Evolutionary conservation across 1,140 invertebrate genomes (phyloP), one percentile per base, ranked within the genome.

Genomic region (Drosophila auraria): DNA sequence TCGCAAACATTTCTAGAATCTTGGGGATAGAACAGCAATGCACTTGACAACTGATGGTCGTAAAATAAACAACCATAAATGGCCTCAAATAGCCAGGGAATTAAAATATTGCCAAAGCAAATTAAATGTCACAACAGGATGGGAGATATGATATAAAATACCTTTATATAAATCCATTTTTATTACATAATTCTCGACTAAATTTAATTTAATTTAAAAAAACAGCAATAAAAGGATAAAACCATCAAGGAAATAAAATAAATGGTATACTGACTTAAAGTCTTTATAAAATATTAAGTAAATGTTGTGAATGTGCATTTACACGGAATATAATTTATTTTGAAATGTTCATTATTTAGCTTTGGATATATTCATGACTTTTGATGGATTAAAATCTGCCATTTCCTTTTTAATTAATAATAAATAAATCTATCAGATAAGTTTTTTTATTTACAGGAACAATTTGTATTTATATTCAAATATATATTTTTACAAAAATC

Each of bases 61-160:
- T 74, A 73, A 73, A 73, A 74, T 61, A 58, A 74, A 73, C 47
- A 51, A 47, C 27, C 59, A 72, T 23, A 61, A 73, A 73, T 73
- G 27, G 45, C 38, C 47, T 53, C 51, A 61, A 73, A 73, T 53
- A 73, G 68, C n/a, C n/a, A 53, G n/a, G 11, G 30, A 61, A 61
- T 73, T 73, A 73, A 61, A 72, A 44, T 60, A 59, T 51, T 72
- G 25, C 44, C 15, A n/a, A n/a, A n/a, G n/a, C 45, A 17, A 25
- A 50, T 60, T 42, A 38, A 72, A 60, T 27, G 25, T 11, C 36
- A 33, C 25, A 58, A 25, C 2, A 23, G 12, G 1, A 36, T 15
- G 7, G 58, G 7, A 23, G 53, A 11, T 6, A 38, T 11, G 20
- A 15, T 38, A 56, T 57, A 40, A 40, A 40, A 40, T 57, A 57